phyloP scores from a whole-genome alignment of 2,888 invertebrate species.

The Andrena dorsata region DNA sequence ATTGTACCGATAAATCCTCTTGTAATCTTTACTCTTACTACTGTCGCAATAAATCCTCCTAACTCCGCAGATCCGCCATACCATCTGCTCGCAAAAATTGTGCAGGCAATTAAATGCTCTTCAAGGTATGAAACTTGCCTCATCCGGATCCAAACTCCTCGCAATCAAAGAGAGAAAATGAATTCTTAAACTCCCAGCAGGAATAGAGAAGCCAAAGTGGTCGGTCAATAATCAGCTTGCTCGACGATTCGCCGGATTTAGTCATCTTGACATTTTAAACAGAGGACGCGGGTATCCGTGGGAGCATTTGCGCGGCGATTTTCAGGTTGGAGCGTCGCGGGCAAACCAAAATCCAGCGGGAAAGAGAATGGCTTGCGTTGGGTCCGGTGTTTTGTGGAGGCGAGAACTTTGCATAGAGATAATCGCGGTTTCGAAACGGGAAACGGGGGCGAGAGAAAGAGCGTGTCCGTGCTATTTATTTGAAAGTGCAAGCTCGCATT shows the following conservation, averaged over 20 bases:
- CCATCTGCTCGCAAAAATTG: too few relatives aligned
- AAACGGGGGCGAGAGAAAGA: neutral
- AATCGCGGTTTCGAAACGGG: constrained; percentile 30
- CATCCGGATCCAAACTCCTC: too few relatives aligned
- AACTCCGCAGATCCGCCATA: too few relatives aligned
- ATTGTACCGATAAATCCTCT: neutral
- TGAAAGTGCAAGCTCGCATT: constrained; percentile 46
- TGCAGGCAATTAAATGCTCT: too few relatives aligned
- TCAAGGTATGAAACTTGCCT: too few relatives aligned
- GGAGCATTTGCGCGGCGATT: constrained; percentile 1
- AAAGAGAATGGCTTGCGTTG: neutral
- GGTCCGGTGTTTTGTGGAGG: neutral
- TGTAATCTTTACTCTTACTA: too few relatives aligned
- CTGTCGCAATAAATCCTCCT: too few relatives aligned
- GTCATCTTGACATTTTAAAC: neutral
- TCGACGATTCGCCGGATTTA: neutral
- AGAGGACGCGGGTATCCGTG: too few relatives aligned
- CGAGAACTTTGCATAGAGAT: constrained; percentile 40
- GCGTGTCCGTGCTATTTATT: constrained; percentile 50
- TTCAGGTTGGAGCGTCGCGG: neutral
- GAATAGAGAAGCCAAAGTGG: too few relatives aligned
- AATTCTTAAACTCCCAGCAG: too few relatives aligned
- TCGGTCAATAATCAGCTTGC: neutral
- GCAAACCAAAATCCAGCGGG: constrained; percentile 5
- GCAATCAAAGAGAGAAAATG: too few relatives aligned